These are phyloP conservation scores for Hippopotamus amphibius DNA, from an alignment of 2,113 vertebrate genomes.

Conservation along the genomic window DNA sequence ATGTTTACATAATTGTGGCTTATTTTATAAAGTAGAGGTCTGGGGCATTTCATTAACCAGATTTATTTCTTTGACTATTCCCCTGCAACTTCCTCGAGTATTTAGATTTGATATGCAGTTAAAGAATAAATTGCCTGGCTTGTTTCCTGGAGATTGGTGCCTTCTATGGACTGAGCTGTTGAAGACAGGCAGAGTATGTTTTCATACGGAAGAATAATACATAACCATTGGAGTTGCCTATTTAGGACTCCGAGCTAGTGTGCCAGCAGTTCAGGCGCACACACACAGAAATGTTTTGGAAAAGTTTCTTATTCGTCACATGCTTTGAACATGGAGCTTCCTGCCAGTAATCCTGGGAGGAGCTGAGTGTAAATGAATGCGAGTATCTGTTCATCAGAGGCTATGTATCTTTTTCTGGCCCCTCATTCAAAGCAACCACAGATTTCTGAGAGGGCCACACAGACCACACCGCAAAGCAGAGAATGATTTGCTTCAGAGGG, in stretches of 20 bases:
- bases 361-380: neutral
- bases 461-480: neutral
- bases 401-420: constrained; percentile 39
- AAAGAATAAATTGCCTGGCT: constrained; percentile 38
- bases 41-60: constrained; percentile 17
- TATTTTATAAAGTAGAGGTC: constrained; percentile 72
- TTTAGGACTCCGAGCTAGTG: neutral
- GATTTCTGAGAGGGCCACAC: neutral
- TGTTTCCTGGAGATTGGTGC: constrained; percentile 31
- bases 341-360: constrained; percentile 4
- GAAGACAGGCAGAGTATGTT: neutral
- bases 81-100: constrained; percentile 46
- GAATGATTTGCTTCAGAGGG: constrained; percentile 4
- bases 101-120: constrained; percentile 56
- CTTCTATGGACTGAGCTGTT: neutral
- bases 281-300: neutral
- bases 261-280: neutral
- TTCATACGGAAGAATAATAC: neutral
- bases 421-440: neutral
- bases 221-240: neutral
- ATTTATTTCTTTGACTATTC: constrained; percentile 43
- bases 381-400: constrained; percentile 17
- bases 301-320: constrained; percentile 18
- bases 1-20: constrained; percentile 64
- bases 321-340: neutral